Evolutionary conservation across 2,797 vertebrate genomes (phyloP), one percentile per base, ranked within the genome.

Genomic region (Enteromius trimaculatus): DNA sequence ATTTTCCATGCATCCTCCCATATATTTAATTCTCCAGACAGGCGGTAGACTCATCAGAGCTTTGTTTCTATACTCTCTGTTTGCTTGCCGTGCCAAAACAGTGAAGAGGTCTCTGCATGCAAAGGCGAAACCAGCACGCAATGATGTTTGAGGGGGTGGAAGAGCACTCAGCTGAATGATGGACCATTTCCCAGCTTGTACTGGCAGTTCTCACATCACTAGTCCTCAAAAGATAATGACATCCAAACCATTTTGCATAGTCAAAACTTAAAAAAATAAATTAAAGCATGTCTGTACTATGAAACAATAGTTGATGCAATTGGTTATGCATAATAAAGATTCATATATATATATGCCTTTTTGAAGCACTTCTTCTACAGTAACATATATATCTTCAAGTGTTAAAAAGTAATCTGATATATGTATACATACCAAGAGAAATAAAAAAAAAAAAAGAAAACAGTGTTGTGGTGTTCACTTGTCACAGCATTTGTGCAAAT

Each of bases 381-480:
- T 31, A 39, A 37, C 47, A 10, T 42, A 4, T 37, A 42, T 44
- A 14, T 42, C 14, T 6, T 70, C 21, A 68, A 14, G 49, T 49
- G 13, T 62, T 42, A 9, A 80, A 69, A 79, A n/a, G 26, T 34
- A 37, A 42, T 62, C 9, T 34, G 39, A 62, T 58, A 17, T 64
- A 64, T 62, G 19, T 49, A 58, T 44, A 58, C 29, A 11, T 8
- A 39, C 5, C 47, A 81, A 37, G 21, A 74, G 1, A 39, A 72
- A 74, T 39, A 31, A 34, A 34, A 37, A 37, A 37, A 44, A n/a
- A 17, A 42, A 4, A 60, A 60, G 37, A 71, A 80, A 80, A 70
- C 65, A 9, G 16, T 76, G 17, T 90, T 69, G 91, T 70, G 64
- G 69, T 65, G 68, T 71, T 55, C 87, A n/a, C 80, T 39, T 60